phyloP scores from a whole-genome alignment of 2,797 vertebrate genomes.

The Myiothlypis chrysogaster region DNA sequence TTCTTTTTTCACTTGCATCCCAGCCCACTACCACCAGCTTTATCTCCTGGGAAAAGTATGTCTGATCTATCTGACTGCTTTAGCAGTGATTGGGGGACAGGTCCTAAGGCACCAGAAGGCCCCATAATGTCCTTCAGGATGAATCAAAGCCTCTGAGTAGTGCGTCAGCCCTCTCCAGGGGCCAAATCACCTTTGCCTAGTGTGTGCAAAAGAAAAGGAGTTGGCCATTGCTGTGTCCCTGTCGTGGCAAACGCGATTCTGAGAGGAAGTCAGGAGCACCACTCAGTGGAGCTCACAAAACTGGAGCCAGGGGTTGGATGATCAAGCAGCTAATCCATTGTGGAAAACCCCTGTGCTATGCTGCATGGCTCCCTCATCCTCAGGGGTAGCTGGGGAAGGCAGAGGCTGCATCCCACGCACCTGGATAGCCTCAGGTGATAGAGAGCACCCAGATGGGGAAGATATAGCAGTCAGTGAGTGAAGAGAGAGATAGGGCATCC shows the following conservation, averaged over 20 bases:
- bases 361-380: neutral
- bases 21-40: neutral
- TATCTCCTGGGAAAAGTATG: neutral
- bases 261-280: neutral
- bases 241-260: accelerated
- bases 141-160: neutral
- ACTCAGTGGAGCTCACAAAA: neutral
- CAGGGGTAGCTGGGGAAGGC: neutral
- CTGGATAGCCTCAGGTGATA: accelerated
- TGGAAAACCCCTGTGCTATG: neutral
- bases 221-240: neutral
- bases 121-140: neutral
- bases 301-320: neutral
- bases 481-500: neutral
- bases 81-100: neutral
- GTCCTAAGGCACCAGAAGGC: neutral
- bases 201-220: neutral
- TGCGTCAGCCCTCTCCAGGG: neutral
- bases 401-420: neutral
- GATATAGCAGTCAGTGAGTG: neutral
- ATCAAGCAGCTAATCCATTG: neutral
- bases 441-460: neutral
- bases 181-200: neutral
- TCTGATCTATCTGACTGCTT: neutral
- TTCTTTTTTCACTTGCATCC: neutral